phyloP scores from a whole-genome alignment of 2,888 invertebrate genomes.

The Tortricodes alternella region DNA sequence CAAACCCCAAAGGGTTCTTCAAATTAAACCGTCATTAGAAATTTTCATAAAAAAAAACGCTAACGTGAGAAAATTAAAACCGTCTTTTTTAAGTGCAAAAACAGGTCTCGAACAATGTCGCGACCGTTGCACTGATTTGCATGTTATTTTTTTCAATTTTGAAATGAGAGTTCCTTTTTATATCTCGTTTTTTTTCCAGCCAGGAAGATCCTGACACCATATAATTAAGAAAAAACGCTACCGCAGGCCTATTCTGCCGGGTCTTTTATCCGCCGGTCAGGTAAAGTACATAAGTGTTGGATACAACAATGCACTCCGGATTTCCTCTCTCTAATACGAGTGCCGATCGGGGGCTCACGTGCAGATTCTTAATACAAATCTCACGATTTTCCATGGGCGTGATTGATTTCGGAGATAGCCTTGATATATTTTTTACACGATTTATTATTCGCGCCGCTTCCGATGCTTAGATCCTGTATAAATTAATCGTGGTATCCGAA shows the following conservation, averaged over 20 bases:
- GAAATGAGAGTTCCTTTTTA: conserved; percentile 45
- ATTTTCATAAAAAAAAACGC: conserved; percentile 63
- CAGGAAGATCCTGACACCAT: conserved; percentile 56
- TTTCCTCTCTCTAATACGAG: conserved; percentile 81
- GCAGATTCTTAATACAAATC: conserved; percentile 73
- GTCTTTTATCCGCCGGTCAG: conserved; percentile 74
- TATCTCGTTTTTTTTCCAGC: conserved; percentile 42
- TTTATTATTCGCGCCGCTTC: conserved; percentile 53
- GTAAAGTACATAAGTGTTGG: conserved; percentile 74
- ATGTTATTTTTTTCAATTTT: conserved; percentile 52
- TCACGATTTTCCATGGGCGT: conserved; percentile 78
- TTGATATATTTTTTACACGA: conserved; percentile 54
- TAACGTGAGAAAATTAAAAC: conserved; percentile 81
- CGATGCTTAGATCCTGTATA: conserved; percentile 34
- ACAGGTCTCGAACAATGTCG: conserved; percentile 49
- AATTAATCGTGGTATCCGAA: conserved; percentile 11
- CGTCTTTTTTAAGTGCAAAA: conserved; percentile 54
- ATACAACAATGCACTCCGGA: conserved; percentile 77
- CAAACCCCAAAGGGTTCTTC: conserved; percentile 82
- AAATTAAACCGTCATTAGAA: conserved; percentile 81
- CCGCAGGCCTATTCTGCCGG: conserved; percentile 54
- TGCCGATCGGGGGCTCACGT: conserved; percentile 77
- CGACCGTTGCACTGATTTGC: conserved; percentile 77
- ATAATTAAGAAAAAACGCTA: conserved; percentile 70
- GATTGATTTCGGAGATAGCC: conserved; percentile 78